Evolutionary conservation across 30 jellyfish, hydroid and myxozoan genomes (phyloP), one percentile per base, ranked within the genome.

Genomic region (Nemopilema nomurai): DNA sequence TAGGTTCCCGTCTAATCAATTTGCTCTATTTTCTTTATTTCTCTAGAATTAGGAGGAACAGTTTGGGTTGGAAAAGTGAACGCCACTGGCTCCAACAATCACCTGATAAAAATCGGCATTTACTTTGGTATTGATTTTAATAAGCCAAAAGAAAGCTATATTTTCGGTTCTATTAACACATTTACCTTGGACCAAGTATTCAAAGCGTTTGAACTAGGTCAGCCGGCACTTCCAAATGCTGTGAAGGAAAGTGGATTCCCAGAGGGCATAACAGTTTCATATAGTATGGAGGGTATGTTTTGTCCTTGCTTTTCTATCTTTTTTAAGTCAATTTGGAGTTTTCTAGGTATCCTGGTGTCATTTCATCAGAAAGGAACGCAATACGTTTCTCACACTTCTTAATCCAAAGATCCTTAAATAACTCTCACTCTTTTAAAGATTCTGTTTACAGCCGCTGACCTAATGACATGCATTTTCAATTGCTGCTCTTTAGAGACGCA

Each of bases 1-100:
- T n/a, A n/a, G n/a, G 57, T 13, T 41, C 57, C 6, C 57, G 13
- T 41, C 13, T 41, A 13, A 3, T 41, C 13, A 13, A 41, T 3
- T 6, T 3, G 13, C 13, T 41, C 6, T 41, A 13, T 41, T 23
- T 4, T 20, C 24, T 33, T 30, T 27, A 3, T 49, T 82, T 29
- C 71, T 64, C 28, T 51, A 85, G 94, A 85, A 64, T 75, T 76
- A 29, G 94, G 88, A 20, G 94, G 76, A 23, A 79, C 62, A 64
- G 88, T 85, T 18, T 72, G 87, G 94, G 33, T 85, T 19, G 94
- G 94, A 18, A 49, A 64, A 28, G 53, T 33, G 16, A 82, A 70
- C 4, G 50, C n/a, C n/a, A n/a, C 77, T 24, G 68, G 52, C 18
- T 25, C 68, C n/a, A 85, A 85, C 73, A 77, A 82, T 31, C 86